Evolutionary conservation across 2,797 vertebrate genomes (phyloP).

Genomic region (Steatocranus sp.): DNA sequence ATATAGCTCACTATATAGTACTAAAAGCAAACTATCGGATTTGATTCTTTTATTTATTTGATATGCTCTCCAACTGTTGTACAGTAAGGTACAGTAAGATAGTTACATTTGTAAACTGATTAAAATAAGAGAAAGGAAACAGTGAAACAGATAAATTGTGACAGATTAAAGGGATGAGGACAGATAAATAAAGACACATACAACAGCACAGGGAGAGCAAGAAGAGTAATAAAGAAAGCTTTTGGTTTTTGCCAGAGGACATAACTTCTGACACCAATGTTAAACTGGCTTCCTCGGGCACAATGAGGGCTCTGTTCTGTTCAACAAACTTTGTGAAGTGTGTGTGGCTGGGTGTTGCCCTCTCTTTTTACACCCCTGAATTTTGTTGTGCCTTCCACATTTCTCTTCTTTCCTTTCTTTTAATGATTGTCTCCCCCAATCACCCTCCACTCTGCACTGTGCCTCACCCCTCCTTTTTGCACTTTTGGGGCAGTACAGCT

Average conservation of each 20-base stretch:
- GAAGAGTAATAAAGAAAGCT: slow-evolving; percentile 42
- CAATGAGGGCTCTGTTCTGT: slow-evolving; percentile 67
- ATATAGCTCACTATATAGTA: not conserved
- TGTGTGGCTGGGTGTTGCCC: slow-evolving; percentile 32
- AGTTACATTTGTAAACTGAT: not conserved
- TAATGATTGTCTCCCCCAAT: not conserved
- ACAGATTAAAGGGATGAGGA: not conserved
- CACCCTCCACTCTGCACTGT: not conserved
- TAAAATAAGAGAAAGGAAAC: not conserved
- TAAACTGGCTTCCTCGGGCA: slow-evolving; percentile 68
- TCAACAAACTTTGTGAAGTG: slow-evolving; percentile 29
- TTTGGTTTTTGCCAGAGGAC: slow-evolving; percentile 60
- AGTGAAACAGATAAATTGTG: not conserved
- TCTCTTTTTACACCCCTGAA: slow-evolving; percentile 26
- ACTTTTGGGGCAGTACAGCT: not conserved
- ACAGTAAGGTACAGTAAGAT: not conserved
- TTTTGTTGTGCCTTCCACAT: slow-evolving; percentile 23
- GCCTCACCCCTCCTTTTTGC: not conserved
- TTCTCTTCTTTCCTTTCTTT: slow-evolving; percentile 1
- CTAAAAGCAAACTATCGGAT: not conserved
- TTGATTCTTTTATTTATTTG: not conserved
- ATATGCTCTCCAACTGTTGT: not conserved
- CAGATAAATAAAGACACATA: slow-evolving; percentile 5
- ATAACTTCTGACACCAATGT: slow-evolving; percentile 69
- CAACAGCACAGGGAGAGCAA: slow-evolving; percentile 16